Conservation (phyloP, 2,113 vertebrate genomes). For the Takifugu flavidus region DNA sequence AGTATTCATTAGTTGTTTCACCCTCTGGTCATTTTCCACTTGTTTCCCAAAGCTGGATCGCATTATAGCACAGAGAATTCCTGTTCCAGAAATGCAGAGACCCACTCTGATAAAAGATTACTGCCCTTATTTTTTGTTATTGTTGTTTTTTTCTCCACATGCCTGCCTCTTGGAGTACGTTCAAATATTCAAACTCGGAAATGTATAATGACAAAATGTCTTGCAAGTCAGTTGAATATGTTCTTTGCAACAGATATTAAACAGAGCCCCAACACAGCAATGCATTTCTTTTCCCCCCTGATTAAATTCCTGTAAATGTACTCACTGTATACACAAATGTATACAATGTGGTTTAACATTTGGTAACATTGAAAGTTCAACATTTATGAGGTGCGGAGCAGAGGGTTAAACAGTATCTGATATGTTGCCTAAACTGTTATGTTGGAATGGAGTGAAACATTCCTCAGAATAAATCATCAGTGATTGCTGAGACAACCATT, state of each 20-base stretch:
- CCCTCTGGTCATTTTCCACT: conserved; percentile 77
- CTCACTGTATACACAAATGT: background rate
- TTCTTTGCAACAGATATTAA: background rate
- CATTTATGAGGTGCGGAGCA: conserved; percentile 1
- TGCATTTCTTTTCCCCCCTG: background rate
- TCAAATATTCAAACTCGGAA: conserved; percentile 54
- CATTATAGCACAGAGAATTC: conserved; percentile 70
- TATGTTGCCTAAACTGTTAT: conserved; percentile 22
- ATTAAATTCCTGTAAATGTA: background rate
- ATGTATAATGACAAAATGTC: conserved; percentile 46
- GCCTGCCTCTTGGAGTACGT: conserved; percentile 49
- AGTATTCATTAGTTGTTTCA: conserved; percentile 71
- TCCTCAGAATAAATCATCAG: conserved; percentile 23
- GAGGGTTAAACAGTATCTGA: conserved; percentile 8
- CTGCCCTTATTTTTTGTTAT: conserved; percentile 52
- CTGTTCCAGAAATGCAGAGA: conserved; percentile 58
- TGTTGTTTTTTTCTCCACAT: conserved; percentile 24
- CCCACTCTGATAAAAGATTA: conserved; percentile 71
- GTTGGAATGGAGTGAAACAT: conserved; percentile 22
- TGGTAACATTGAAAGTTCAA: too few species aligned
- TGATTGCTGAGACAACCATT: conserved; percentile 21
- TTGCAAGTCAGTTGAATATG: conserved; percentile 5
- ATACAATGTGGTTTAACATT: too few species aligned
- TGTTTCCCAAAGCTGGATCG: conserved; percentile 72
- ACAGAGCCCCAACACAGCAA: background rate